Percentiles rank a stretch among this genome's conserved stretches.
Conservation (phyloP, 2,888 invertebrate species). For the Autographa pulchrina region DNA sequence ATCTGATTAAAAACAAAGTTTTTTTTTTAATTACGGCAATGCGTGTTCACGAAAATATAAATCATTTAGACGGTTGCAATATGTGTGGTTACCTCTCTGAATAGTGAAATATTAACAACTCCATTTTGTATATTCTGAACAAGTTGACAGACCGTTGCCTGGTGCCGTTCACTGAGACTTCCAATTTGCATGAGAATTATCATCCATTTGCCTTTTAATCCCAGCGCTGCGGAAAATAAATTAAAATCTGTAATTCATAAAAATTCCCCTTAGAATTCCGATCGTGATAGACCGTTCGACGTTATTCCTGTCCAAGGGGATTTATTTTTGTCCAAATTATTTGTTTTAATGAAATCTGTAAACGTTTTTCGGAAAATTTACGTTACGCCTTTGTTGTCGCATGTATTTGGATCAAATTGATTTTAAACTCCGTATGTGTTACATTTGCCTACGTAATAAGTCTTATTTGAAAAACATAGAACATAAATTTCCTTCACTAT, state of each 20-base stretch:
- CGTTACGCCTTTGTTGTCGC: background rate
- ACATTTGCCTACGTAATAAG: too few species aligned
- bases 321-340: slow-evolving; percentile 6
- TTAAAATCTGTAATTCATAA: slow-evolving; percentile 46
- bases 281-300: slow-evolving; percentile 16
- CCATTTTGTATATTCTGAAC: slow-evolving; percentile 14
- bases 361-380: background rate
- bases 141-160: slow-evolving; percentile 20
- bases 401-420: background rate
- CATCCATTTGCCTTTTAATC: slow-evolving; percentile 48
- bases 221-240: slow-evolving; percentile 43
- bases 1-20: too few species aligned
- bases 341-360: background rate
- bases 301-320: slow-evolving; percentile 8
- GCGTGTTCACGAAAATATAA: too few species aligned
- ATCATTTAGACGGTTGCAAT: background rate
- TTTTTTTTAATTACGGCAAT: too few species aligned
- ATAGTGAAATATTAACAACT: slow-evolving; percentile 20
- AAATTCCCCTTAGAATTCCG: slow-evolving; percentile 25
- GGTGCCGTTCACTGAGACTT: slow-evolving; percentile 28
- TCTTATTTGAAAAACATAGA: too few species aligned
- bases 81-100: background rate
- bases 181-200: slow-evolving; percentile 55
- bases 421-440: too few species aligned
- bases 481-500: too few species aligned